Evolutionary conservation across 2,888 invertebrate genomes (phyloP), one percentile per base, ranked within the genome.

Genomic region (Epinotia bilunana): DNA sequence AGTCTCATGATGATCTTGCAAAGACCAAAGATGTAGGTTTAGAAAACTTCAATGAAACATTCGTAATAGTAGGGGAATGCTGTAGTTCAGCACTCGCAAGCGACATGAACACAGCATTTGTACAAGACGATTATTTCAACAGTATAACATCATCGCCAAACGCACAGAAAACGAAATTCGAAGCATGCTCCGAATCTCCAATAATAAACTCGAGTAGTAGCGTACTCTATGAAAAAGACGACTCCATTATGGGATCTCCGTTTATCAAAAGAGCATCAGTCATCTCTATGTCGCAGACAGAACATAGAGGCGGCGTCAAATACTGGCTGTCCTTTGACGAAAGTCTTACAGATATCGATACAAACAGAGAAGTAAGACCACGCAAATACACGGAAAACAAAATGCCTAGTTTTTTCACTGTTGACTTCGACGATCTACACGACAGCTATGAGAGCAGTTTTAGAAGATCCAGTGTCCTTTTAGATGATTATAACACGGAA

Each of bases 311-410:
- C 0, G 94, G 94, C 0, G 82, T 93, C 0, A 94, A 93, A 78
- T 94, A 92, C 62, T 94, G 94, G 94, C 53, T 94, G 0, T 94
- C 93, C 0, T 94, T 94, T 72, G 92, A 94, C 60, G 91, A 92
- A 16, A 85, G 83, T 71, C 2, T 80, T 0, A 74, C 78, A 0
- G 81, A 87, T n/a, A 76, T 57, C 9, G 43, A 60, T 12, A 20
- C 16, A 58, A n/a, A 46, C 16, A 58, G 70, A 55, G 67, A 76
- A 0, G 11, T 7, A 0, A 81, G 76, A 64, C 73, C 63, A 28
- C 86, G 73, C 77, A 83, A 81, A 72, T 79, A 39, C 23, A 60
- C 78, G 1, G 88, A 89, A 12, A 88, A 89, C 3, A 83, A 83
- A 0, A 76, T 90, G 2, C 92, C 93, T 0, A 93, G 92, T 72